A percentile compares a stretch with the other conserved stretches of the same genome.
Evolutionary conservation across 2,113 vertebrate species (phyloP).

Genomic region (Tachuris rubrigastra): DNA sequence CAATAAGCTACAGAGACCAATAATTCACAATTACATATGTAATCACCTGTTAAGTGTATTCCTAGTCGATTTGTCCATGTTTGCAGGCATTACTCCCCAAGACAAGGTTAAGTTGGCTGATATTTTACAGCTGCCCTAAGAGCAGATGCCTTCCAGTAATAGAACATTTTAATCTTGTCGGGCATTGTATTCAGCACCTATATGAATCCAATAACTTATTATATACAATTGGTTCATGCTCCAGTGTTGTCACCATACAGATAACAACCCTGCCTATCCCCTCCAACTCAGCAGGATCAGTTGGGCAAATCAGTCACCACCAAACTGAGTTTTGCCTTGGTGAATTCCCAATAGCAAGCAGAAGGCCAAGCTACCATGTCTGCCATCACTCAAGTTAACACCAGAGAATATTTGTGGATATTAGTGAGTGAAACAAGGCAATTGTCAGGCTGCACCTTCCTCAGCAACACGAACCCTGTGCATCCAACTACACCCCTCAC

Average conservation of each 20-base stretch:
- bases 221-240: background rate
- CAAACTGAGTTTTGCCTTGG: background rate
- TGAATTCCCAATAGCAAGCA: background rate
- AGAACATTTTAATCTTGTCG: background rate
- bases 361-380: background rate
- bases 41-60: background rate
- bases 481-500: background rate
- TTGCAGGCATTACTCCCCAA: background rate
- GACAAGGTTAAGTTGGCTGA: background rate
- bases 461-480: rapidly evolving
- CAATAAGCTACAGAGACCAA: background rate
- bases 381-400: background rate
- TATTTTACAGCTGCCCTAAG: background rate
- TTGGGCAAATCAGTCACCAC: background rate
- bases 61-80: background rate
- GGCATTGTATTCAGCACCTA: background rate
- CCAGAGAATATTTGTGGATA: background rate
- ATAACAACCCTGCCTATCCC: background rate
- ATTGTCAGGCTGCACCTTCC: background rate
- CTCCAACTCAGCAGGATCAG: background rate
- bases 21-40: background rate
- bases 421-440: background rate
- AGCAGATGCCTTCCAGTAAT: background rate
- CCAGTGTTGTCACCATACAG: background rate
- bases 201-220: background rate